Evolutionary conservation across 37 sponge, comb jelly and placozoan genomes (phyloP), one percentile per base, ranked within the genome.

Genomic region (Cliona cf. orientalis): DNA sequence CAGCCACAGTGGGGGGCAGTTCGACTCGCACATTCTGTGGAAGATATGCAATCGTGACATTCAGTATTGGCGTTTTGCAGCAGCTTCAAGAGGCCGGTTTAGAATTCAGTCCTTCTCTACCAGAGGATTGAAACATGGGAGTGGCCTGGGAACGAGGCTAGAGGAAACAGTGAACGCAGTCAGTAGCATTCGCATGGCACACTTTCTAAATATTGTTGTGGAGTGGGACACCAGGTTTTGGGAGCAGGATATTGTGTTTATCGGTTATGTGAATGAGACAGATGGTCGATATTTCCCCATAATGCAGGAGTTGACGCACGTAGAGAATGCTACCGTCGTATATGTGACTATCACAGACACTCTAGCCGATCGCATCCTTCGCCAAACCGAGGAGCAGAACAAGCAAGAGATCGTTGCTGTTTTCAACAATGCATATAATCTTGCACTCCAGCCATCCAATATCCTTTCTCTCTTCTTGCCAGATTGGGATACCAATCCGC

Each of bases 1-100:
- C 42, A 3, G 33, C 46, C 22, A 23, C 25, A 7, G 14, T 59
- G 25, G 44, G 83, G 9, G 39, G 6, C 23, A 12, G n/a, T 0
- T 32, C 6, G 31, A 2, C 25, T 23, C n/a, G n/a, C n/a, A 2
- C 25, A 32, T 80, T 73, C 87, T 79, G 80, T 66, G 80, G 66
- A 4, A 46, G 38, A 19, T 66, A 69, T 37, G 80, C 67, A 43
- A 86, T 86, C 43, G 19, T 31, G n/a, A 86, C 87, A 21, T 86
- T 86, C 57, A 79, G 80, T 28, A 68, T 86, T 2, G 80, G 87
- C 42, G 68, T 66, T 28, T 80, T 86, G 36, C 87, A 80, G n/a
- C n/a, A n/a, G n/a, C n/a, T n/a, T n/a, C n/a, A n/a, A n/a, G n/a
- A n/a, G n/a, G n/a, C n/a, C n/a, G n/a, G n/a, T n/a, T n/a, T n/a